Percentiles rank a stretch among this genome's conserved stretches.
phyloP scores from a whole-genome alignment of 2,113 vertebrate genomes.

The Prietella phreatophila region DNA sequence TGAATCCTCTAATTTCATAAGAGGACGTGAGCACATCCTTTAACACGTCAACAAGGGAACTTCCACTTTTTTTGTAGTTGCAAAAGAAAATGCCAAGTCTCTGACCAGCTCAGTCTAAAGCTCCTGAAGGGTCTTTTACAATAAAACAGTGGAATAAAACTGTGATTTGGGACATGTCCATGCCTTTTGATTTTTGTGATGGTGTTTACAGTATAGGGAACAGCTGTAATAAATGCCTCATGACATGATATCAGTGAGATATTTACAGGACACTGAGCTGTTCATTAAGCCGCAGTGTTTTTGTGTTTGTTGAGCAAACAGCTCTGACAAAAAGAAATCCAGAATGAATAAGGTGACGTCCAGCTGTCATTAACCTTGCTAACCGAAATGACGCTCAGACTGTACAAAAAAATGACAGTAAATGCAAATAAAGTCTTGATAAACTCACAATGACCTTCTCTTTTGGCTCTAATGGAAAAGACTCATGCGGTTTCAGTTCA shows the following conservation, averaged over 20 bases:
- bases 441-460: neutral
- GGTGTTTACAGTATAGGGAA: neutral
- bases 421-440: neutral
- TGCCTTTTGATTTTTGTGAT: neutral
- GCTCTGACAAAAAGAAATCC: neutral
- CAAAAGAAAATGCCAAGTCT: conserved; percentile 40
- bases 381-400: neutral
- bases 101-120: neutral
- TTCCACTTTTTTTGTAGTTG: conserved; percentile 71
- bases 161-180: neutral
- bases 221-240: neutral
- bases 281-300: neutral
- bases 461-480: conserved; percentile 41
- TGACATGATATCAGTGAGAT: neutral
- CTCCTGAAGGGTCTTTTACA: neutral
- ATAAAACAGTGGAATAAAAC: neutral
- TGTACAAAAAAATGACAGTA: neutral
- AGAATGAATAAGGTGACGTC: neutral
- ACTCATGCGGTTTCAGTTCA: conserved; percentile 50
- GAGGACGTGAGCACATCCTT: conserved; percentile 70
- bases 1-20: conserved; percentile 66
- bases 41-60: conserved; percentile 68
- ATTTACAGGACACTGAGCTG: neutral
- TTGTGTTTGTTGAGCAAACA: neutral
- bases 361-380: neutral